These are phyloP conservation scores for Epiperipatus broadwayi DNA, from an alignment of 2,888 invertebrate genomes.

Conservation along the genomic window DNA sequence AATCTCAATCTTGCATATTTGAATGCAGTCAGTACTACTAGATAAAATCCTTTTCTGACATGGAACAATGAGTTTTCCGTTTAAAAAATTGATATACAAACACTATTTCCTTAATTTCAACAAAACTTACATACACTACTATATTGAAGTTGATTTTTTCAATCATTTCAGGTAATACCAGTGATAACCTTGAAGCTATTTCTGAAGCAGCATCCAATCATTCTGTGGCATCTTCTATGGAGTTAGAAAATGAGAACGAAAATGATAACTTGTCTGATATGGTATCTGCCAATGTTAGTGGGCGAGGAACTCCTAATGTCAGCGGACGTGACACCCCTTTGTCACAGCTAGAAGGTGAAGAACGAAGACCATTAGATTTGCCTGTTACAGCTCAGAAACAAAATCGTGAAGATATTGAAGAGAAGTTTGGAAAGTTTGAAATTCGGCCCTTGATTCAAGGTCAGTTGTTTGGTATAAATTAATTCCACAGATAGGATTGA, in stretches of 20 bases:
- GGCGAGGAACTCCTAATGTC: slow-evolving; percentile 81
- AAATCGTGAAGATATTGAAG: slow-evolving; percentile 83
- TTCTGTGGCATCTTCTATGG: slow-evolving; percentile 67
- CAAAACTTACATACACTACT: no score
- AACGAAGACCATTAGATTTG: slow-evolving; percentile 21
- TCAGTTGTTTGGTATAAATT: no score
- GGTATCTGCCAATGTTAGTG: slow-evolving; percentile 91
- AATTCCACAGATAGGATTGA: no score
- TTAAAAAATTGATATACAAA: no score
- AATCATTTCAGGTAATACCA: slow-evolving; percentile 69
- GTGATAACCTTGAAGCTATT: slow-evolving; percentile 80
- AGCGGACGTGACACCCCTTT: slow-evolving; percentile 90
- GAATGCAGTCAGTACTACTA: no score
- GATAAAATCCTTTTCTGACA: no score
- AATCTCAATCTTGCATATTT: no score
- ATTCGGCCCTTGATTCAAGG: slow-evolving; percentile 48
- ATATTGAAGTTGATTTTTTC: no score
- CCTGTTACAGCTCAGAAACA: slow-evolving; percentile 40
- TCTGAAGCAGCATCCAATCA: slow-evolving; percentile 90
- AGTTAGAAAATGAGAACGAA: slow-evolving; percentile 54
- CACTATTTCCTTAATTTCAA: no score
- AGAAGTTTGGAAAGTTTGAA: slow-evolving; percentile 95
- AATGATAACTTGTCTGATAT: slow-evolving; percentile 89
- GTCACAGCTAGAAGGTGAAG: slow-evolving; percentile 41
- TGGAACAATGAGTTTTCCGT: no score